Base-by-base conservation (phyloP, 2,888 invertebrate species). In the Dicycla oo region DNA sequence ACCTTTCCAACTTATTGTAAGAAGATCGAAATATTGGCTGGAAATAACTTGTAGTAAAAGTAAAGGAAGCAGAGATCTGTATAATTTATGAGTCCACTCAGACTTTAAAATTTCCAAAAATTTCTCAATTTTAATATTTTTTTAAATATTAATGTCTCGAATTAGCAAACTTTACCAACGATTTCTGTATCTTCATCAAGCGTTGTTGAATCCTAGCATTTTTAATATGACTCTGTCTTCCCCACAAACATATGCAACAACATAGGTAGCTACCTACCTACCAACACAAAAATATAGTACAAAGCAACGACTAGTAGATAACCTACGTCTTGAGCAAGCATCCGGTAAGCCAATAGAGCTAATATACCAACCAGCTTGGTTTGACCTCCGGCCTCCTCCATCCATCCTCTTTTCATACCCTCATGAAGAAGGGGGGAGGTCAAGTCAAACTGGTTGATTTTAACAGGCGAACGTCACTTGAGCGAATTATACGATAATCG, bases 401-500 rank as follows among this genome's bases (percentile, higher is more conserved):
- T 62, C 68, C 62, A 63, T 63, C 81, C 86, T 82, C 87, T 85
- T 78, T 58, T 45, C 38, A 74, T 73, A 76, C 66, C 85, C 65
- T 60, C 49, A 76, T 69, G 71, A 80, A 79, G 86, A 82, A 88
- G 88, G 80, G 85, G 83, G 89, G 72, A 82, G 93, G 84, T 90
- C 94, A 86, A 71, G 69, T 69, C 83, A 80, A n/a, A 80, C 68
- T 87, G 92, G 94, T 85, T 78, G 88, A 86, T 80, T 86, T 87
- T 82, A 92, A 91, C 90, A 90, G 90, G 85, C 90, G 85, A 89
- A 92, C 92, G 91, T 93, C 94, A 95, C 95, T 95, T 95, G 94
- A 95, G 95, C 94, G 88, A 91, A 95, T 95, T 95, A 95, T 90
- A 90, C 88, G 88, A 90, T 92, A 95, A 95, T 95, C 92, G 95